Evolutionary conservation across 2,113 vertebrate species (phyloP).

Genomic region (Papio anubis): DNA sequence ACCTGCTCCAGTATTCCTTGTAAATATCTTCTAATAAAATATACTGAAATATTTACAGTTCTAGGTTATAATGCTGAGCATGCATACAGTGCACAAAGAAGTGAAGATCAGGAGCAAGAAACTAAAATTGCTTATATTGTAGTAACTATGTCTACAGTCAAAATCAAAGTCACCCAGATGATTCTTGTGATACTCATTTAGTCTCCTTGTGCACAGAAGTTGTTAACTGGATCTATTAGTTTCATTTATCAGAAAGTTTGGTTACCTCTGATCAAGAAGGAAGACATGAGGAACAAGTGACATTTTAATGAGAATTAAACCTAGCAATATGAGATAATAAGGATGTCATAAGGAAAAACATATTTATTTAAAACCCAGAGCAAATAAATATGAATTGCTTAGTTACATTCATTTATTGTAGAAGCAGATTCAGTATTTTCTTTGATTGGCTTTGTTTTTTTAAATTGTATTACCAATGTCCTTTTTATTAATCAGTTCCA

Average conservation of each 20-base stretch:
- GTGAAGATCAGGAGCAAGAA: not conserved
- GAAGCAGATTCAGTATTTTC: not conserved
- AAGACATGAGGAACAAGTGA: not conserved
- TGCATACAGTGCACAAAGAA: not conserved
- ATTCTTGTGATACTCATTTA: not conserved
- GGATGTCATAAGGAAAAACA: not conserved
- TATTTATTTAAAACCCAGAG: not conserved
- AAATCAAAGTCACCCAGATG: not conserved
- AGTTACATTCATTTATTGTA: not conserved
- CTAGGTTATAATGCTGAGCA: not conserved
- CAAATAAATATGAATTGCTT: slow-evolving; percentile 26
- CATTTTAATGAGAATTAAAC: not conserved
- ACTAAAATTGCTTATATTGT: not conserved
- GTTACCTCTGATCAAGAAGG: not conserved
- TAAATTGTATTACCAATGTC: not conserved
- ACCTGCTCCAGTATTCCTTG: not conserved
- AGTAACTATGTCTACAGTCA: not conserved
- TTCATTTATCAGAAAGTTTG: not conserved
- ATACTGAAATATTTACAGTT: not conserved
- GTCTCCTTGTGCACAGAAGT: not conserved
- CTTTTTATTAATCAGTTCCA: not conserved
- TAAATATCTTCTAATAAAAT: not conserved
- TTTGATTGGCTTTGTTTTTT: not conserved
- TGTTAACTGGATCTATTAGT: not conserved
- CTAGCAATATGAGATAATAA: not conserved